Evolutionary conservation across 1,140 invertebrate species (phyloP), one percentile per base, ranked within the genome.

Genomic region (Zaprionus nigranus): DNA sequence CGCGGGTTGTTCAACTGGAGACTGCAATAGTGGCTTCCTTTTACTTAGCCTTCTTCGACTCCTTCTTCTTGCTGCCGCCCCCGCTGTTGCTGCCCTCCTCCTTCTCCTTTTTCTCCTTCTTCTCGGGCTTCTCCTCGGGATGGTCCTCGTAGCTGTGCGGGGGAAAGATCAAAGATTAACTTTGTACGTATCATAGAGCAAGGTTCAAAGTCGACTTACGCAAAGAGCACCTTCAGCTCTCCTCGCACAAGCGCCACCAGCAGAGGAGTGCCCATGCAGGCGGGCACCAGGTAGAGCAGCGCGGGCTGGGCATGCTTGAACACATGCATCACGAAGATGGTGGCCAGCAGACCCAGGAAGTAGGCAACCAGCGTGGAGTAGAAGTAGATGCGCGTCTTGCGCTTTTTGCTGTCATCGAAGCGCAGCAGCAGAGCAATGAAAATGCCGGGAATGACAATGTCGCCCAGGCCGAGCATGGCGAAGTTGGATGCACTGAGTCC

Each of bases 291-390:
- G 93, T 99, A 99, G 36, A 99, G 93, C 26, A 99, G 94, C 68
- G 99, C 99, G 1, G 99, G 99, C 94, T 99, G 97, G n/a, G 98
- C 98, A 94, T 99, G 98, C 93, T 99, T 98, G 93, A 99, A 99
- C 58, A 98, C 94, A 93, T 99, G 98, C 98, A 99, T 99, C 51
- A 99, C 97, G 71, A 98, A 95, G 92, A 99, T 99, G 1, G 99
- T 99, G 2, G 96, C 95, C 79, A 99, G 93, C 54, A 99, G 94
- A 11, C 99, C 99, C 78, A 98, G 93, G 79, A 99, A 96, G 93
- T 99, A 99, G 1, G 99, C 99, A 56, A 96, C 93, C 92, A 99
- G 97, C 38, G 98, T 97, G n/a, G 97, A 95, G 90, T 98, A 97
- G 93, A 99, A 99, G 93, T 99, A 99, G 3, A 96, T 95, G 86